Evolutionary conservation across 1,140 invertebrate species (phyloP).

Genomic region (Pinna nobilis): DNA sequence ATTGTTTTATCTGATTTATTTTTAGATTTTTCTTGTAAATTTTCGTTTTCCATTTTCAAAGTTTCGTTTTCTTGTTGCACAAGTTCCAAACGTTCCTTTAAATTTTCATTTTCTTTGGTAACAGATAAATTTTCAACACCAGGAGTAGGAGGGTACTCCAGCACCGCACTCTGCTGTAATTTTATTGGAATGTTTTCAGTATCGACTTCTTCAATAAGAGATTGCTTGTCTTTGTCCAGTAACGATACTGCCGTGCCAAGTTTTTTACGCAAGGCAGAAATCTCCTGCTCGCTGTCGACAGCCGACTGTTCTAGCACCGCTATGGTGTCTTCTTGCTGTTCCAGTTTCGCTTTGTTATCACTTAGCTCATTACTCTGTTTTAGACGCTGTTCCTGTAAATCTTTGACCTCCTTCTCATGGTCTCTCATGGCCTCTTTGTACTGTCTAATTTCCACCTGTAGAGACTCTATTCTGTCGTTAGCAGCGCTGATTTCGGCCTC

Average conservation of each 20-base stretch:
- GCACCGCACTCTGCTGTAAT: no score
- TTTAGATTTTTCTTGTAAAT: not conserved
- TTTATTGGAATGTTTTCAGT: no score
- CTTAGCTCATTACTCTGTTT: constrained; percentile 48
- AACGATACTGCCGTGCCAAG: constrained; percentile 40
- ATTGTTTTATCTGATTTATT: no score
- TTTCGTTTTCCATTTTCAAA: not conserved
- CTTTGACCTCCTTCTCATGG: constrained; percentile 40
- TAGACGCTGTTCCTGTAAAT: constrained; percentile 15
- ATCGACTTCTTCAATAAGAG: constrained; percentile 31
- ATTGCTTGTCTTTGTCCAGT: constrained; percentile 43
- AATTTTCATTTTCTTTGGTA: constrained; percentile 41
- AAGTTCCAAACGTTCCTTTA: constrained; percentile 33
- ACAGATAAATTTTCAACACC: constrained; percentile 40
- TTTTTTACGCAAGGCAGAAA: constrained; percentile 43
- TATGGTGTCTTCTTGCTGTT: constrained; percentile 47
- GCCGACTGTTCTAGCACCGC: constrained; percentile 47
- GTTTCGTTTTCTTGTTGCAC: constrained; percentile 7
- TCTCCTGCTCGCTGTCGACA: constrained; percentile 53
- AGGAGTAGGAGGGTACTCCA: no score
- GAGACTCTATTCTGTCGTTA: constrained; percentile 36
- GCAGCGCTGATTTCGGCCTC: constrained; percentile 43
- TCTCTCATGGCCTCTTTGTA: constrained; percentile 33
- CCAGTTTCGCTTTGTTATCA: constrained; percentile 33
- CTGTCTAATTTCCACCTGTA: constrained; percentile 39